Base-by-base conservation (phyloP, 1,140 invertebrate genomes). In the Latrodectus geometricus region DNA sequence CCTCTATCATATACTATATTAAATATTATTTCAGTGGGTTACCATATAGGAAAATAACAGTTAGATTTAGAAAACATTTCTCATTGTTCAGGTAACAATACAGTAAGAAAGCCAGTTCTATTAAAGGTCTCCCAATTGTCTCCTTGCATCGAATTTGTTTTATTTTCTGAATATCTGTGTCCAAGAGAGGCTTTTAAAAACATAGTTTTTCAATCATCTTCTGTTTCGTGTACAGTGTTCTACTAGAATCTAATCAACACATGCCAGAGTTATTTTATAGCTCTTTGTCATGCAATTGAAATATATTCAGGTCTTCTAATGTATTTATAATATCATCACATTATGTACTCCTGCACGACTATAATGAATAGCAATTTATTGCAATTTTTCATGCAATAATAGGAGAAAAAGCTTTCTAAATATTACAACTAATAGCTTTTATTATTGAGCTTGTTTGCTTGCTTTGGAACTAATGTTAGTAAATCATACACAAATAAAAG, bases 231-330 rank as follows among this genome's bases (percentile, higher is more conserved):
- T 74, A 50, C 15, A 15, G 65, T 61, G 17, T 75, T 54, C 52
- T 73, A 84, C 76, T 76, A 84, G 8, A 35, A 54, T 76, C 82
- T 76, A 54, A 50, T 84, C 81, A 83, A 83, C 72, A 65, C 72
- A 74, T 84, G 82, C 68, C 56, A 69, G 73, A 70, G 21, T 76
- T 76, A 61, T 84, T 68, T 76, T 54, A 84, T 76, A 50, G 73
- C 73, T 20, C 61, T 76, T 84, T 84, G 82, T 76, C 82, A 84
- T 84, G 82, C 82, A 76, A 84, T 75, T 76, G 73, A 84, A 84
- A 84, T 76, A 66, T 76, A 84, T 83, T 74, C 81, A 9, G 49
- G 50, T 75, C 14, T 83, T 83, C 54, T 52, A 54, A 21, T 35
- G 35, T 35, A 35, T 35, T 66, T 75, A 74, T 23, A 49, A 61